These are phyloP conservation scores for Brevimyrus niger DNA, from an alignment of 2,113 vertebrate species.

Conservation along the genomic window DNA sequence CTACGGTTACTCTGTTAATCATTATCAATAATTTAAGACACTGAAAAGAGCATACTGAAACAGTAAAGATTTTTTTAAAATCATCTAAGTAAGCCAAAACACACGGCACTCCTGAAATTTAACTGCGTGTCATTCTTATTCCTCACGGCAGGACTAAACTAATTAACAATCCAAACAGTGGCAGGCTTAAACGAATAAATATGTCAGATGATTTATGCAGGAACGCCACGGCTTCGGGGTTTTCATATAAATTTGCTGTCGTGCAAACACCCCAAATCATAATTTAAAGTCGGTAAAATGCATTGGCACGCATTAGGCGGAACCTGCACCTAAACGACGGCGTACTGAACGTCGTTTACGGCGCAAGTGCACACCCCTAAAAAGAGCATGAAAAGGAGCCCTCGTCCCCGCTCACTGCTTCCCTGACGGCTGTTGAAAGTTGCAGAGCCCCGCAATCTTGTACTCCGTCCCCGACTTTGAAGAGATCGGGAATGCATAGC, in stretches of 20 bases:
- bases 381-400: neutral
- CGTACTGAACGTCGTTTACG: neutral
- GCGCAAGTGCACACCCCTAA: neutral
- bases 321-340: neutral
- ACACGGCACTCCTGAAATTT: neutral
- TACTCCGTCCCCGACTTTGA: neutral
- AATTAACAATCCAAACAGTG: conserved; percentile 10
- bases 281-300: too few species aligned
- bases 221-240: neutral
- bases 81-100: neutral
- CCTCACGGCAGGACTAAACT: neutral
- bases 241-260: neutral
- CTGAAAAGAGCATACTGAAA: neutral
- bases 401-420: neutral
- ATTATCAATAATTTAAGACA: neutral
- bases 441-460: neutral
- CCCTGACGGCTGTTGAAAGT: neutral
- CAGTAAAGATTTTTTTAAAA: neutral
- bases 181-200: neutral
- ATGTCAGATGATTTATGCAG: neutral
- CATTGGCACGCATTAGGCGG: neutral
- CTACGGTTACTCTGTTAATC: neutral
- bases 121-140: neutral
- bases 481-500: neutral
- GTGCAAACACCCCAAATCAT: neutral